Percentiles rank a stretch among this genome's conserved stretches.
Conservation (phyloP, 2,888 invertebrate genomes). For the Azorinus chamasolen region DNA sequence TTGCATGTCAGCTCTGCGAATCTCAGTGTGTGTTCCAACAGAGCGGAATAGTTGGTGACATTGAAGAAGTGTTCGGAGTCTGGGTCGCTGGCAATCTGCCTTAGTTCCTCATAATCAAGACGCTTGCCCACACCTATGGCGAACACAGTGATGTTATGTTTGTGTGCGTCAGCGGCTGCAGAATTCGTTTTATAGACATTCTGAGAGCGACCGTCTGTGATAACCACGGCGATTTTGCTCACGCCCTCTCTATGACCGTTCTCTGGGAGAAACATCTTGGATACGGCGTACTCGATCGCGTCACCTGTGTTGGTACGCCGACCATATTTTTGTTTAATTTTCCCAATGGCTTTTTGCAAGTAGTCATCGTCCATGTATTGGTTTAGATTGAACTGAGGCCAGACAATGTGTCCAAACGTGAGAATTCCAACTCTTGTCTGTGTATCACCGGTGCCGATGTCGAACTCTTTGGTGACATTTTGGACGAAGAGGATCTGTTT, state of each 20-base stretch:
- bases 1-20: constrained; percentile 73
- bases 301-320: constrained; percentile 74
- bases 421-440: constrained; percentile 74
- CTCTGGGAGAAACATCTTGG: constrained; percentile 65
- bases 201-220: constrained; percentile 83
- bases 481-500: constrained; percentile 74
- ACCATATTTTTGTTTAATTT: constrained; percentile 60
- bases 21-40: constrained; percentile 65
- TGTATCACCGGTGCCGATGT: constrained; percentile 64
- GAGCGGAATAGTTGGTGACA: constrained; percentile 69
- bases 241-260: constrained; percentile 65
- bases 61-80: constrained; percentile 67
- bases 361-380: constrained; percentile 44
- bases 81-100: constrained; percentile 72
- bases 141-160: constrained; percentile 72
- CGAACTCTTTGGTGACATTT: constrained; percentile 69
- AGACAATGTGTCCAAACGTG: constrained; percentile 70
- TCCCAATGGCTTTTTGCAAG: constrained; percentile 56
- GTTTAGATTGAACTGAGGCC: constrained; percentile 70
- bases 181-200: constrained; percentile 61
- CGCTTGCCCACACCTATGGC: constrained; percentile 77
- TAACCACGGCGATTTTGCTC: constrained; percentile 76
- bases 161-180: constrained; percentile 69
- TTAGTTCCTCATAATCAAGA: constrained; percentile 68
- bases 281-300: constrained; percentile 68